Conservation (phyloP, 1,140 invertebrate genomes). For the Bursaphelenchus mucronatus region DNA sequence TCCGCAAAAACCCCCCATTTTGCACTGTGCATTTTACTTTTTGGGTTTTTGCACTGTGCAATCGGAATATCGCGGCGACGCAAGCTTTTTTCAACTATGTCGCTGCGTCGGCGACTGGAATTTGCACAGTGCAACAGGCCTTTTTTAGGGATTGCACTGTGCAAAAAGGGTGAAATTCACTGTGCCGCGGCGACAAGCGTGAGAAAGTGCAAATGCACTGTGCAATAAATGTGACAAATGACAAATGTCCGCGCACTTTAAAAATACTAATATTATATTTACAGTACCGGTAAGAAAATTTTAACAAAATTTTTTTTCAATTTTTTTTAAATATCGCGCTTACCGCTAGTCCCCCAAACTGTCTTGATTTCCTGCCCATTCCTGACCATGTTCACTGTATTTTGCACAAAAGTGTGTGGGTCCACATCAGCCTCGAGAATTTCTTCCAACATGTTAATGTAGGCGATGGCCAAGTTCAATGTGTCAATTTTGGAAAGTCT, state of each 20-base stretch:
- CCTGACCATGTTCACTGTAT: constrained; percentile 39
- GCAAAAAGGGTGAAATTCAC: too few relatives aligned
- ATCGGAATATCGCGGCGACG: too few relatives aligned
- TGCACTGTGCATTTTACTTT: too few relatives aligned
- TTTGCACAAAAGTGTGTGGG: constrained; percentile 42
- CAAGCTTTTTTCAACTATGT: too few relatives aligned
- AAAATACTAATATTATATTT: neutral
- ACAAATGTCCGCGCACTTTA: neutral
- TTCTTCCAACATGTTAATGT: constrained; percentile 94
- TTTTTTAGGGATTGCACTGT: too few relatives aligned
- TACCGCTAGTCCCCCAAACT: constrained; percentile 59
- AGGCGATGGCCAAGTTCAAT: constrained; percentile 88
- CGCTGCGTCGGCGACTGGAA: too few relatives aligned
- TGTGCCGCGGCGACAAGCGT: too few relatives aligned
- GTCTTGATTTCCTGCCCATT: constrained; percentile 33
- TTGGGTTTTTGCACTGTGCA: too few relatives aligned
- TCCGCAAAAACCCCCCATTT: too few relatives aligned
- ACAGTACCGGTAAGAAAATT: neutral
- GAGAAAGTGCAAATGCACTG: too few relatives aligned
- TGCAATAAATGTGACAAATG: constrained; percentile 6
- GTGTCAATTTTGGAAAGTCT: constrained; percentile 95
- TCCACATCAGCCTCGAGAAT: constrained; percentile 66
- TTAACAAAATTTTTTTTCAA: neutral
- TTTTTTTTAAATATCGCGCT: constrained; percentile 12
- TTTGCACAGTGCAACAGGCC: too few relatives aligned